These are phyloP conservation scores for Amniataba percoides DNA, from an alignment of 2,797 vertebrate species.

Conservation along the genomic window DNA sequence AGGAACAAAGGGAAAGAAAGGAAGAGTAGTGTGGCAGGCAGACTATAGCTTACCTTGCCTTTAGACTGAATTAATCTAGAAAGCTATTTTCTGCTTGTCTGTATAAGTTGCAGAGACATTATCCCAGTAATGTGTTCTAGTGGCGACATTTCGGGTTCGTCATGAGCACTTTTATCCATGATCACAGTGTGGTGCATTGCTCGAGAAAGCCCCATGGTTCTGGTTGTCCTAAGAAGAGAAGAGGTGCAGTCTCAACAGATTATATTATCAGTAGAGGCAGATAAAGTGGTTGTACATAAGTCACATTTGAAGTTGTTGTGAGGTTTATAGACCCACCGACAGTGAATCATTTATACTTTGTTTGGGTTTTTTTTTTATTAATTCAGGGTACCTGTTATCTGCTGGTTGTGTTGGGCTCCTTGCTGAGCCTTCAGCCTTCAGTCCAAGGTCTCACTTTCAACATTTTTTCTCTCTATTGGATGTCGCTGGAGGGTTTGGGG, in stretches of 20 bases:
- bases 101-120: slow-evolving; percentile 13
- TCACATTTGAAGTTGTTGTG: not conserved
- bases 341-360: slow-evolving; percentile 10
- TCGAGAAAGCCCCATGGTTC: not conserved
- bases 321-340: not conserved
- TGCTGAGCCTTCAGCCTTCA: not conserved
- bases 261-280: not conserved
- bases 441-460: slow-evolving; percentile 25
- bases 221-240: not conserved
- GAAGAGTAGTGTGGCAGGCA: not conserved
- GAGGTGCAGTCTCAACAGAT: not conserved
- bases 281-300: not conserved
- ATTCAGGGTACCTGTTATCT: slow-evolving; percentile 25
- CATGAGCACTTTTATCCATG: not conserved
- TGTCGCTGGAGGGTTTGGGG: slow-evolving; percentile 7
- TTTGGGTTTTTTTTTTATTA: slow-evolving; percentile 1
- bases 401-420: slow-evolving; percentile 6
- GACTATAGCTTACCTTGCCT: not conserved
- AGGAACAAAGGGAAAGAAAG: slow-evolving; percentile 23
- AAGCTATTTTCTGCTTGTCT: slow-evolving; percentile 11
- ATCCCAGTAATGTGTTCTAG: slow-evolving; percentile 2
- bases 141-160: slow-evolving; percentile 19
- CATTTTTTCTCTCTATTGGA: slow-evolving; percentile 2
- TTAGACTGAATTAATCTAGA: slow-evolving; percentile 7
- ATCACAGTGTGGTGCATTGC: not conserved